Conservation (phyloP, 1,140 invertebrate genomes). For the Heliconius hewitsoni region DNA sequence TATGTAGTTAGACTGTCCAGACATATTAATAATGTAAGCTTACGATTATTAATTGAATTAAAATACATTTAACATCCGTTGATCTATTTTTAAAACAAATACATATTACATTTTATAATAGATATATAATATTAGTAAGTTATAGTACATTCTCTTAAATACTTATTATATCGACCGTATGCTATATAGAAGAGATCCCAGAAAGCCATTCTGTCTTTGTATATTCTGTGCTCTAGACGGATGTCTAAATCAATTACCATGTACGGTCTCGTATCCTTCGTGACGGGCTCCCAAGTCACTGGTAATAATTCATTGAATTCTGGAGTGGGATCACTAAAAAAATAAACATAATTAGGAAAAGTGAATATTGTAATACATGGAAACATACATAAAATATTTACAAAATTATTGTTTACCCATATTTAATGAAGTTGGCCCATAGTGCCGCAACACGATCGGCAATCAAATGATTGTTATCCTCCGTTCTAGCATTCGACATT, state of each 20-base stretch:
- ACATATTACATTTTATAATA: not conserved
- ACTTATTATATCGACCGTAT: slow-evolving; percentile 57
- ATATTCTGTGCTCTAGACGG: slow-evolving; percentile 51
- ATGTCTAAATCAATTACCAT: slow-evolving; percentile 61
- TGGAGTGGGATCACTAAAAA: slow-evolving; percentile 70
- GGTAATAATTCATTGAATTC: slow-evolving; percentile 49
- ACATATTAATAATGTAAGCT: not conserved
- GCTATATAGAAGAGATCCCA: slow-evolving; percentile 69
- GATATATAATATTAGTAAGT: not conserved
- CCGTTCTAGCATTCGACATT: slow-evolving; percentile 22
- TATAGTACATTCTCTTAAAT: slow-evolving; percentile 45
- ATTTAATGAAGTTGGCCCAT: slow-evolving; percentile 72
- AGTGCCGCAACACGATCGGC: slow-evolving; percentile 51
- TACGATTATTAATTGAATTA: slow-evolving; percentile 9
- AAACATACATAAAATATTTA: not conserved
- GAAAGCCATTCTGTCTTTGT: slow-evolving; percentile 65
- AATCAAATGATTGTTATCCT: slow-evolving; percentile 52
- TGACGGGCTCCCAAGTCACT: slow-evolving; percentile 55
- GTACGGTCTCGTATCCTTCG: slow-evolving; percentile 52
- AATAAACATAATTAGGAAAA: slow-evolving; percentile 8
- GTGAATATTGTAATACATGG: too few relatives aligned
- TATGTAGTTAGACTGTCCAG: not conserved
- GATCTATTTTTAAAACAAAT: not conserved
- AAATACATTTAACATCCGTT: slow-evolving; percentile 10
- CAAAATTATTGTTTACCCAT: slow-evolving; percentile 52